Evolutionary conservation across 2,113 vertebrate genomes (phyloP).

Genomic region (Gyps fulvus): DNA sequence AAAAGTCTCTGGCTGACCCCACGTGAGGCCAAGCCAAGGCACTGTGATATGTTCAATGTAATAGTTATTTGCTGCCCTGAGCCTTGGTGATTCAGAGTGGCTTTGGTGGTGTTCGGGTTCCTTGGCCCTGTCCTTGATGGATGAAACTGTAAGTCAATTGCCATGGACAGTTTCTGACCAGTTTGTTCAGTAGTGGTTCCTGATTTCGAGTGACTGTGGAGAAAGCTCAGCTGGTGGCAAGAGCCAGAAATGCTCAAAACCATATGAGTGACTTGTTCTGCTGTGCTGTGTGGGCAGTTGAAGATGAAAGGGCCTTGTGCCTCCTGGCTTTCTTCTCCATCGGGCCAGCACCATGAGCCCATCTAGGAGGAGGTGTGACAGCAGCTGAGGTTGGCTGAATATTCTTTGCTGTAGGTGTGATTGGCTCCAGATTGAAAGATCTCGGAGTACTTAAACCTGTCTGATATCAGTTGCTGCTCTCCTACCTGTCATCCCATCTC

Average conservation of each 20-base stretch:
- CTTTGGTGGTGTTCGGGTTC: background rate
- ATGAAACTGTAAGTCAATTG: fast-evolving
- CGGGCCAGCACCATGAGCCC: background rate
- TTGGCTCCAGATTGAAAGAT: background rate
- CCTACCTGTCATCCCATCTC: background rate
- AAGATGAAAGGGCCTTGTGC: background rate
- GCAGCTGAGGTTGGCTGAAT: background rate
- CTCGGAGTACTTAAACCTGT: background rate
- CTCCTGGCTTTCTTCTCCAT: background rate
- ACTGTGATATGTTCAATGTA: background rate
- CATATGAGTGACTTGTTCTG: background rate
- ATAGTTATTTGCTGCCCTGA: background rate
- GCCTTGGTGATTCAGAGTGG: background rate
- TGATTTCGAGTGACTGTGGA: background rate
- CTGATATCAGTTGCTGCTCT: background rate
- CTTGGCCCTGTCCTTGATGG: background rate
- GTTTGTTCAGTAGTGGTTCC: background rate
- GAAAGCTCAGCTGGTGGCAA: background rate
- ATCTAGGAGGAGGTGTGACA: background rate
- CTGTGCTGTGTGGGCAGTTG: background rate
- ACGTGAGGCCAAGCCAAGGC: background rate
- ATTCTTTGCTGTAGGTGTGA: background rate
- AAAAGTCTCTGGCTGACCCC: background rate
- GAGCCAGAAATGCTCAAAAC: background rate
- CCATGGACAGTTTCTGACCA: background rate